These are phyloP conservation scores for Protobothrops flavoviridis DNA, from an alignment of 2,113 vertebrate species.

Conservation along the genomic window DNA sequence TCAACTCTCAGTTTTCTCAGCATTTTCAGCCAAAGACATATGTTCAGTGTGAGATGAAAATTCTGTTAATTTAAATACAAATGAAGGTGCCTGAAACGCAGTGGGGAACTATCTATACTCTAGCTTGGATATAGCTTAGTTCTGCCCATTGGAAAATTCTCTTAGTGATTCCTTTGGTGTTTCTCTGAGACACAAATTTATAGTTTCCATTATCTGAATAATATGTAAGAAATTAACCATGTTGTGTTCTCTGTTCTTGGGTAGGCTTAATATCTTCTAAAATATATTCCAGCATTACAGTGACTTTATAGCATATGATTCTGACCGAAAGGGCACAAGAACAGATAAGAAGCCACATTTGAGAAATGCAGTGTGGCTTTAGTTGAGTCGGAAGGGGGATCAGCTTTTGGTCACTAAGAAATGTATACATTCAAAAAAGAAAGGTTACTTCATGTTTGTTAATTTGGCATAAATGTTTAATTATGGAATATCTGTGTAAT, in stretches of 20 bases:
- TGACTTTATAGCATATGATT: background rate
- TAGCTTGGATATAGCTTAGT: background rate
- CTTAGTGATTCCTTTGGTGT: background rate
- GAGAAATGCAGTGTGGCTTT: background rate
- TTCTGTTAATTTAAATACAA: background rate
- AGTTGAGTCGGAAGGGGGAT: background rate
- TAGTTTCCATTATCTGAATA: background rate
- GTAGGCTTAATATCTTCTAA: background rate
- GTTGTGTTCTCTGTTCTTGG: background rate
- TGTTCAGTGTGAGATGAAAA: background rate
- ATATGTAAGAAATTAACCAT: background rate
- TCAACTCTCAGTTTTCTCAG: background rate
- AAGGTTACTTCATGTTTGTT: background rate
- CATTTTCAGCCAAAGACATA: background rate
- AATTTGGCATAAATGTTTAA: background rate
- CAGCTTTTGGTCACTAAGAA: background rate
- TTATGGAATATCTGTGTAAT: background rate
- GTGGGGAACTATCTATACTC: background rate
- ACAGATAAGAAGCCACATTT: background rate
- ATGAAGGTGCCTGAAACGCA: background rate
- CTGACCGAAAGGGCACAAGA: background rate
- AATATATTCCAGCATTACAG: background rate
- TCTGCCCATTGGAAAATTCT: background rate
- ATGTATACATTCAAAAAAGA: background rate
- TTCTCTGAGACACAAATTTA: background rate